Percentiles rank a stretch among this genome's conserved stretches.
Evolutionary conservation across 2,797 vertebrate genomes (phyloP).

Genomic region (Sebastes nivosus): DNA sequence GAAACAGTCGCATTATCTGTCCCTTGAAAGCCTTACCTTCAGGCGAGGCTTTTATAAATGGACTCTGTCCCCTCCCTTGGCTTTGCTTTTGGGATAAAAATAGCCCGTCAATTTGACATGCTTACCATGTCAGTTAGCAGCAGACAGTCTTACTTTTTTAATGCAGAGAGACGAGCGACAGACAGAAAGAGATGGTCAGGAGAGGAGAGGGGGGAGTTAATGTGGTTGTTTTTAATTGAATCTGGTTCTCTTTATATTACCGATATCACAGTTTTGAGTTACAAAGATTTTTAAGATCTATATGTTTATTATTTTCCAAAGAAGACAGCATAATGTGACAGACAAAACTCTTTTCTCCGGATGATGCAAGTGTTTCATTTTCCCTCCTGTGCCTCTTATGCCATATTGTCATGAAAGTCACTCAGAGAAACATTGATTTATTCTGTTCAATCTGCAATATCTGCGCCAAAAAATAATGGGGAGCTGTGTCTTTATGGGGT

Average conservation of each 20-base stretch:
- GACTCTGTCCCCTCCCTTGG: conserved; percentile 31
- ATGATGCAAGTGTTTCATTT: conserved; percentile 47
- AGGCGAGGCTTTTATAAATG: conserved; percentile 58
- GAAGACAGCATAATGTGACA: background rate
- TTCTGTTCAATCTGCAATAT: conserved; percentile 33
- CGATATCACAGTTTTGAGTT: background rate
- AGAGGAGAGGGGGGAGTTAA: background rate
- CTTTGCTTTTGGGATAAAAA: conserved; percentile 65
- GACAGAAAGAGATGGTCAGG: background rate
- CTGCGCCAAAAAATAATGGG: conserved; percentile 15
- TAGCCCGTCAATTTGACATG: conserved; percentile 64
- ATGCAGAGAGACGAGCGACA: background rate
- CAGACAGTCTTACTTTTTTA: conserved; percentile 23
- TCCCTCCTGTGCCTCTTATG: background rate
- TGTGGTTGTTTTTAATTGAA: conserved; percentile 9
- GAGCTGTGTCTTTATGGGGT: conserved; percentile 19
- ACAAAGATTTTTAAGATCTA: background rate
- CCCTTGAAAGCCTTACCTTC: conserved; percentile 59
- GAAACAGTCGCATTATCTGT: conserved; percentile 50
- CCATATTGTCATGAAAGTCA: conserved; percentile 31
- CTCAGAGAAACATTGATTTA: conserved; percentile 37
- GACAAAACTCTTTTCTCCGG: background rate
- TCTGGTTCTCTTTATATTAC: background rate
- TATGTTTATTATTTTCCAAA: background rate
- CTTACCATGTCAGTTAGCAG: conserved; percentile 50